Conservation (phyloP, 2,797 vertebrate genomes). For the Falco naumanni region DNA sequence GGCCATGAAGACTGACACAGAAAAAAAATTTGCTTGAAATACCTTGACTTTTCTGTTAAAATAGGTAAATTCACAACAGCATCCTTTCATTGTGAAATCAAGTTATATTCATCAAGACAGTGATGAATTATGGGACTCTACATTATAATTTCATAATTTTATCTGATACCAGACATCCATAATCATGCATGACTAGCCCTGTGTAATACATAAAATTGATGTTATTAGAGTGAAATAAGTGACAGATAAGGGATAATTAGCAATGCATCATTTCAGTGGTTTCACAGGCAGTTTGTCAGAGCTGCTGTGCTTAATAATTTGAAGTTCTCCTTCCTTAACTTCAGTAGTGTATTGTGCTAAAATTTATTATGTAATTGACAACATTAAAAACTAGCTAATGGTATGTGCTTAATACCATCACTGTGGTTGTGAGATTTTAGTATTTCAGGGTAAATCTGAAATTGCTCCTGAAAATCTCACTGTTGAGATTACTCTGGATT, state of each 20-base stretch:
- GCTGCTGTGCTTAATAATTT: not conserved
- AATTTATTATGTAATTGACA: not conserved
- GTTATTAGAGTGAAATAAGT: not conserved
- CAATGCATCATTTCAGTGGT: not conserved
- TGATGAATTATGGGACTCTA: not conserved
- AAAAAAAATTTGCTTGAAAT: not conserved
- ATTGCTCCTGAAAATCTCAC: not conserved
- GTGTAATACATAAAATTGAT: not conserved
- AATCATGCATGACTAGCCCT: not conserved
- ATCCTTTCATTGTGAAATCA: not conserved
- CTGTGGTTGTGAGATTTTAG: not conserved
- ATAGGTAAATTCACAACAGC: not conserved
- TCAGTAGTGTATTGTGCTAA: not conserved
- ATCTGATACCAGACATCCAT: not conserved
- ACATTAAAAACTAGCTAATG: not conserved
- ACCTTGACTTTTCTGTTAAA: not conserved
- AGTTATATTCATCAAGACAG: not conserved
- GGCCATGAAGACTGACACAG: not conserved
- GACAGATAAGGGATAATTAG: not conserved
- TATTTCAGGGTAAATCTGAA: not conserved
- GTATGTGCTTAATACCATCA: not conserved
- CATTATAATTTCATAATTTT: not conserved
- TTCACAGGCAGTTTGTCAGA: constrained; percentile 8
- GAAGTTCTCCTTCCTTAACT: not conserved
- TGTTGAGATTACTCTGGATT: not conserved